phyloP scores from a whole-genome alignment of 2,797 vertebrate species.

The Eutrigla gurnardus region DNA sequence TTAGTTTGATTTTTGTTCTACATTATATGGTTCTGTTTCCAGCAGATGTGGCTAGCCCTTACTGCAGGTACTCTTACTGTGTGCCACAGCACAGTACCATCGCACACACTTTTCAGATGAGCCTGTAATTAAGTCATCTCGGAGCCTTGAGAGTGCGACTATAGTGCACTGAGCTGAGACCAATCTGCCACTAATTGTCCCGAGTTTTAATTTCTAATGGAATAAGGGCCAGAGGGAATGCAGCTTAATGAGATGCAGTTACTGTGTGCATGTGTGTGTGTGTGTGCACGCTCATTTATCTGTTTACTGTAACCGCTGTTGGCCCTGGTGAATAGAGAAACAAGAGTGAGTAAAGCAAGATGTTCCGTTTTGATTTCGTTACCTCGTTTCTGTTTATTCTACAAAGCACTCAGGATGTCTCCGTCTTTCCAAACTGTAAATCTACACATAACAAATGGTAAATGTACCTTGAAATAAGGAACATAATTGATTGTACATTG shows the following conservation, averaged over 20 bases:
- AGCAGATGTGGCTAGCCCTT: constrained; percentile 16
- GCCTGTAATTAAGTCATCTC: constrained; percentile 83
- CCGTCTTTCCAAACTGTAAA: constrained; percentile 36
- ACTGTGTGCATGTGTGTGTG: constrained; percentile 36
- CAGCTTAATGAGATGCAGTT: constrained; percentile 77
- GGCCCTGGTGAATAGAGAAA: constrained; percentile 62
- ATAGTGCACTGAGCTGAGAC: constrained; percentile 75
- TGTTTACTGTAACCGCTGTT: constrained; percentile 75
- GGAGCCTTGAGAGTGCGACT: constrained; percentile 72
- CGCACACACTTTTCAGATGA: constrained; percentile 62
- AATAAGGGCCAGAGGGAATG: constrained; percentile 80
- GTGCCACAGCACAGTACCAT: constrained; percentile 32
- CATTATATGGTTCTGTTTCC: too few relatives aligned
- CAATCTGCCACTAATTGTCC: constrained; percentile 83
- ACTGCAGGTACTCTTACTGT: constrained; percentile 47
- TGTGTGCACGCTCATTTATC: constrained; percentile 53
- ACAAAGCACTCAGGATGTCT: constrained; percentile 56
- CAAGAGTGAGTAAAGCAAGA: constrained; percentile 63
- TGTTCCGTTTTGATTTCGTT: constrained; percentile 62
- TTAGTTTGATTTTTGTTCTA: too few relatives aligned
- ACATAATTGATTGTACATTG: constrained; percentile 34
- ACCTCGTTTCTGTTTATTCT: constrained; percentile 59
- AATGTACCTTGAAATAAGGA: constrained; percentile 32
- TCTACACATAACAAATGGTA: constrained; percentile 41
- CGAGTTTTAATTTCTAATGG: constrained; percentile 85